Evolutionary conservation across 2,113 vertebrate genomes (phyloP), one percentile per base, ranked within the genome.

Genomic region (Heterotilapia buettikoferi): DNA sequence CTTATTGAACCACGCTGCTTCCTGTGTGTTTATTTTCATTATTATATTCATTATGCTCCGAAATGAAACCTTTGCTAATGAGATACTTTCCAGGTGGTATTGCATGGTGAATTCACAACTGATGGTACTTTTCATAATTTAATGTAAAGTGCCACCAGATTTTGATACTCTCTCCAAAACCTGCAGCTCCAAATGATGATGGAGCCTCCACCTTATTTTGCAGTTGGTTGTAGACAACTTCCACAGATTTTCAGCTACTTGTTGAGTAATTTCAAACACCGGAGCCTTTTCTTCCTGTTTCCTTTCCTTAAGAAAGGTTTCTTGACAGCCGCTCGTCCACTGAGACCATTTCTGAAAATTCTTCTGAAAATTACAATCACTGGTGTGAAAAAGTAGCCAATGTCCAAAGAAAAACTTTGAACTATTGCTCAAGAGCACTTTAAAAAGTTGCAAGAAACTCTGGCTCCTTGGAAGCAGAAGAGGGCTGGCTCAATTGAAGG

Each of bases 261-360:
- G 26, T 59, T 59, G 57, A 59, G 56, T 59, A 16, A 59, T 59
- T 31, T 59, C 0, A 29, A 59, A 59, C 26, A 31, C 56, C 0
- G 3, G 56, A 59, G 26, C 56, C 8, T 31, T 26, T 59, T 59
- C 26, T 59, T 31, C 57, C 57, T 1, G 0, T 59, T 59, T 59
- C 57, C 57, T 59, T 59, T 29, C 12, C 24, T 57, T 57, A 57
- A 57, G 29, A 59, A 59, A 59, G 7, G 26, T 59, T 59, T 59
- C 5, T 31, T 31, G 7, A 59, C 0, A 2, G 24, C 13, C 4
- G 2, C 24, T 59, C 0, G 0, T 59, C 56, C 26, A 31, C 14
- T 59, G 7, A 59, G 14, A 59, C 24, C 5, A 59, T 59, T 59
- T 59, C 56, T 59, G 56, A 59, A 29, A 59, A 63, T 36, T 63